Evolutionary conservation across 2,888 invertebrate species (phyloP).

Genomic region (Dicyrtomina minuta): DNA sequence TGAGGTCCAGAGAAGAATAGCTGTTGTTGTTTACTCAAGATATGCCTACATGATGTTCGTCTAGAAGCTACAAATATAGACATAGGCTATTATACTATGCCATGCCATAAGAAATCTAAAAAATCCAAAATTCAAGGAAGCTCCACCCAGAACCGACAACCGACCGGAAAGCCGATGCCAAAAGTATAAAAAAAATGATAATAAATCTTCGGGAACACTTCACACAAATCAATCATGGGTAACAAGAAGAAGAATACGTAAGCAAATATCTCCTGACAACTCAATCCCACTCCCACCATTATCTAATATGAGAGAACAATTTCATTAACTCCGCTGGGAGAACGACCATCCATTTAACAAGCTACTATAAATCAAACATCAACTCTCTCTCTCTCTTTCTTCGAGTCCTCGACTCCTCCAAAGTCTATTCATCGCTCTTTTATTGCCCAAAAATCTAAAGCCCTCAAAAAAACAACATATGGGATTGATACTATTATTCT

Average conservation of each 20-base stretch:
- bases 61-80: no score
- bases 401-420: no score
- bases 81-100: no score
- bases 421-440: background rate
- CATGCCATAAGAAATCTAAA: no score
- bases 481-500: no score
- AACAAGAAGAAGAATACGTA: background rate
- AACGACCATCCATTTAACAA: background rate
- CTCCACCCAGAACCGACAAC: background rate
- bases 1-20: no score
- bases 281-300: slow-evolving; percentile 3
- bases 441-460: background rate
- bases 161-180: no score
- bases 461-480: no score
- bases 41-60: no score
- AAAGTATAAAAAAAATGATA: no score
- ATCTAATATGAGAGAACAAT: slow-evolving; percentile 6
- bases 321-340: background rate
- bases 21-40: no score
- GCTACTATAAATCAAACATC: slow-evolving; percentile 3
- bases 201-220: no score
- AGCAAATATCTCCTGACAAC: slow-evolving; percentile 6
- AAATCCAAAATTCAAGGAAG: slow-evolving; percentile 15
- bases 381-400: background rate
- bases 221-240: slow-evolving; percentile 20